A percentile compares a stretch with the other conserved stretches of the same genome.
Conservation (phyloP, 2,113 vertebrate genomes). For the Platysternon megacephalum region DNA sequence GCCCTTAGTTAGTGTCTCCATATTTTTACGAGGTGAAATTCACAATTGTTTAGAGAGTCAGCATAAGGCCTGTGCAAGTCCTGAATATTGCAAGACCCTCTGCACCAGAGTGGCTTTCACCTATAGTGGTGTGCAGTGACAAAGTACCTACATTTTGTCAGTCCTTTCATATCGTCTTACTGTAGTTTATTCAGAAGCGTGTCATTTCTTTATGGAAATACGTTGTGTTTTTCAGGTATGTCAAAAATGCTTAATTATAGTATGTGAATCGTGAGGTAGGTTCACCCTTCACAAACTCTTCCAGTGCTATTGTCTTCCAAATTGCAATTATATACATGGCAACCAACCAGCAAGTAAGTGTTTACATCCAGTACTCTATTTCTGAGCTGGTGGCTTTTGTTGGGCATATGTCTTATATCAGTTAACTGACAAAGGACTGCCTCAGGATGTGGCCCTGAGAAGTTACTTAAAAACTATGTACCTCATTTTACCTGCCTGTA, state of each 20-base stretch:
- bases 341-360: rapidly evolving
- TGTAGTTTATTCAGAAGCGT: neutral
- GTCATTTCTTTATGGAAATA: neutral
- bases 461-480: neutral
- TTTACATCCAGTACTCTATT: neutral
- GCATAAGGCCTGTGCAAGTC: neutral
- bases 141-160: neutral
- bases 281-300: neutral
- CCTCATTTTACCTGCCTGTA: neutral
- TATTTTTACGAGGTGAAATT: neutral
- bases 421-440: neutral
- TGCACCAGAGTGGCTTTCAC: neutral
- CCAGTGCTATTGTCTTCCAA: neutral
- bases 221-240: neutral
- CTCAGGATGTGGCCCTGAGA: neutral
- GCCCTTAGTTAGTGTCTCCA: neutral
- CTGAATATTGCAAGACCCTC: neutral
- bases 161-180: neutral
- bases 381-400: neutral
- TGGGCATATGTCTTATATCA: neutral
- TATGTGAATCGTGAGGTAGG: neutral
- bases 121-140: neutral
- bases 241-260: neutral
- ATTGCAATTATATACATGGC: neutral
- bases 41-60: neutral